Percentiles rank a stretch among this genome's conserved stretches.
Conservation (phyloP, 1,140 invertebrate genomes). For the Conus betulinus region DNA sequence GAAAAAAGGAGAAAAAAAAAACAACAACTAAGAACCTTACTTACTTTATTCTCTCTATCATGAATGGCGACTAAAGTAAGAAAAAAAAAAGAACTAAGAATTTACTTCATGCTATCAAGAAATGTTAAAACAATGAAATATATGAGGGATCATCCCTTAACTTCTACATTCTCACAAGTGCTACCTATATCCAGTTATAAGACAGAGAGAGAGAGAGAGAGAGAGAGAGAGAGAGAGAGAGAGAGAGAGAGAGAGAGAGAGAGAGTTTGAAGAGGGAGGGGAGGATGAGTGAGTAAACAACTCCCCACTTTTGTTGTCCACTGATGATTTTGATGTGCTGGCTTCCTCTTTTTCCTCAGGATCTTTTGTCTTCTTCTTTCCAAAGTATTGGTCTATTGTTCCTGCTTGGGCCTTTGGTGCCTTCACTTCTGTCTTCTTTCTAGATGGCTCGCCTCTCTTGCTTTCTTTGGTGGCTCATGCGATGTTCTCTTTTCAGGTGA, state of each 20-base stretch:
- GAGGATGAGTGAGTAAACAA: not conserved
- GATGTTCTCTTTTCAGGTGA: not conserved
- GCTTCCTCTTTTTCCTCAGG: conserved; percentile 12
- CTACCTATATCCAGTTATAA: too few relatives aligned
- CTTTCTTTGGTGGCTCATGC: conserved; percentile 21
- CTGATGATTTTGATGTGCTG: not conserved
- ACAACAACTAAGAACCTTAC: too few relatives aligned
- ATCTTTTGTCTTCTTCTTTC: conserved; percentile 40
- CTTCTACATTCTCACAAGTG: too few relatives aligned
- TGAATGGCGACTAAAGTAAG: too few relatives aligned
- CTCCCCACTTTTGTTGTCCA: not conserved
- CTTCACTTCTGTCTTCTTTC: conserved; percentile 4
- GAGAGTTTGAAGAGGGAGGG: not conserved
- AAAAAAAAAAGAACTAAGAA: too few relatives aligned
- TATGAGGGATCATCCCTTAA: too few relatives aligned
- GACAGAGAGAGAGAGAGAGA: not conserved
- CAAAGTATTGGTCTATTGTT: conserved; percentile 51
- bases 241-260: conserved; percentile 15
- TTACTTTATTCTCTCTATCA: too few relatives aligned
- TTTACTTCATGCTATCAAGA: too few relatives aligned
- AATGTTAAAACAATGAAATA: too few relatives aligned
- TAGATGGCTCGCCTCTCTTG: not conserved
- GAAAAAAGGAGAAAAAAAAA: too few relatives aligned
- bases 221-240: conserved; percentile 22
- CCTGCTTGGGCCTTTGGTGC: not conserved